Evolutionary conservation across 2,113 vertebrate species (phyloP), one percentile per base, ranked within the genome.

Genomic region (Amphiprion percula): DNA sequence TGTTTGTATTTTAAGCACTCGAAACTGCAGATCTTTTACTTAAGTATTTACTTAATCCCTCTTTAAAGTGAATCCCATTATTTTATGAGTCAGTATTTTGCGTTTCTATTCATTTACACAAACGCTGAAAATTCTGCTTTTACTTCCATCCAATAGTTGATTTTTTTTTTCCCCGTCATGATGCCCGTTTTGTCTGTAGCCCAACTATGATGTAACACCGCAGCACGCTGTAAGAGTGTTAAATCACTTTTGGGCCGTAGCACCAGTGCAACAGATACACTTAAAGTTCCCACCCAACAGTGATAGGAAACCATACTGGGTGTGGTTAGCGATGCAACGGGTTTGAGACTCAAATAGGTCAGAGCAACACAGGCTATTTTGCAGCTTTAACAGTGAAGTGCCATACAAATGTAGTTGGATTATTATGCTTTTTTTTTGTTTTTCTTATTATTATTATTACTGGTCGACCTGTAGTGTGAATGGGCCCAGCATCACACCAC

Each of bases 401-500:
- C 24, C 69, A 11, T n/a, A 47, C 5, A 53, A 49, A 62, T 65
- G 24, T 50, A 49, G 16, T 73, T 44, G 0, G 60, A 3, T 64
- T 61, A 19, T 71, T 37, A 9, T 10, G 39, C 5, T 14, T 68
- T 28, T 16, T 17, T 7, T 50, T 26, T 26, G 15, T 52, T 70
- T 16, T 68, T 76, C 19, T 74, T 65, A 21, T 73, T 47, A 53
- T 49, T 59, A 28, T 30, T 26, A 26, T 26, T 39, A 39, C 10
- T 84, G 59, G 39, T 81, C 80, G 58, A 84, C 59, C 52, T 90
- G 90, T 87, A 92, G 93, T 93, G 94, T 95, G 94, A 94, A 93
- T 85, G 79, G 90, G 89, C 90, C 88, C 77, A 60, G 81, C 96
- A 96, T 97, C 96, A 97, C 96, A 97, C 96, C 97, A 96, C 95